Base-by-base conservation (phyloP, 2,888 invertebrate species). In the Rugalucina vietnamica region DNA sequence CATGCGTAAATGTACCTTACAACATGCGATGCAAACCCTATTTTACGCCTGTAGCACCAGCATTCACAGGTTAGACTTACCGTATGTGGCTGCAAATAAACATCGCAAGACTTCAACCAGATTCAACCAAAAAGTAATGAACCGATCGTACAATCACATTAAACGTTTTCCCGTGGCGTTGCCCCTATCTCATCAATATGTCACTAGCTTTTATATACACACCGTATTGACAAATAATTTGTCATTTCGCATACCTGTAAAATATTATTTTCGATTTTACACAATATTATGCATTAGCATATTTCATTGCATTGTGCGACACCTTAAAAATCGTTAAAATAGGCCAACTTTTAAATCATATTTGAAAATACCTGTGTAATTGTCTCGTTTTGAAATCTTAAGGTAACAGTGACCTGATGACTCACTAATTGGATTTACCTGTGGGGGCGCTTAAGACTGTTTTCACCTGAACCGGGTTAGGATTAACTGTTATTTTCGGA, bases 381-480 rank as follows among this genome's bases (percentile, higher is more conserved):
- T 4, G 65, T 65, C 34, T 57, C 57, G 57, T 57, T 57, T 57
- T 57, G 57, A 27, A 57, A 57, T 57, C 57, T 65, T 34, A 60
- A 65, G 65, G 65, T 65, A 65, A 65, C 34, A 65, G 14, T 65
- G 34, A 34, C 65, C 21, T 18, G 29, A 24, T 65, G 72, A 72
- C 49, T 49, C 72, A 49, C 24, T 77, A 76, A 81, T 72, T 76
- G 72, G 76, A 60, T 81, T 76, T 81, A 72, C 54, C 76, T n/a
- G 71, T 71, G 39, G 76, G 71, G 72, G n/a, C 29, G 27, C 72
- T 72, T 72, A 72, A 72, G 34, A 65, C 24, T 27, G n/a, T 24
- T 60, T 21, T 60, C 29, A 60, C 60, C 60, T 60, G 24, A 27
- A 60, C 27, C 8, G 60, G 32, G 21, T n/a, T 65, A 2, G 65